Evolutionary conservation across 2,113 vertebrate species (phyloP), one percentile per base, ranked within the genome.

Genomic region (Paraplagusia blochii): DNA sequence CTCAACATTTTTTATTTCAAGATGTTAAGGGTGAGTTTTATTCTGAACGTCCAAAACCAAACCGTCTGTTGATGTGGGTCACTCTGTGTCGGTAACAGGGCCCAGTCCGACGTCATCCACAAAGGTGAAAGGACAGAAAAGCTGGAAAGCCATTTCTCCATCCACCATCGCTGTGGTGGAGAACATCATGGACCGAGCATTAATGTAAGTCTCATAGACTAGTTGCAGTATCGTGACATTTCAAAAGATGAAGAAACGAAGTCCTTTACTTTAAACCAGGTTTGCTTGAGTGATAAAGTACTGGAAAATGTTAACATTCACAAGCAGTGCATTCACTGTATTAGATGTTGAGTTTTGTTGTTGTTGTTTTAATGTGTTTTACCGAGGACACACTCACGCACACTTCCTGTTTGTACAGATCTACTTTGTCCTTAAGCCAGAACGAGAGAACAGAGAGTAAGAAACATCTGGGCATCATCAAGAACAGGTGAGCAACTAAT

Each of bases 171-270:
- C 2, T 64, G 58, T 73, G 35, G 44, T 92, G 59, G 87, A 88
- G 60, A 85, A 80, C 66, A 73, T 88, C 9, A 60, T 91, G 40
- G 74, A 82, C 33, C 11, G 88, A 39, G 82, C 89, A 22, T 43
- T 89, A 59, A 65, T 92, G 90, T 91, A 58, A 88, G 90, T 81
- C 47, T 65, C n/a, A n/a, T n/a, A n/a, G n/a, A n/a, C n/a, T 29
- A 29, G 22, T 39, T 39, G 11, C 36, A 39, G 36, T 39, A 39
- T 39, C 0, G 5, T 29, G 6, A 36, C 35, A 5, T 36, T 9
- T 9, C 9, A 9, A 36, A 36, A 36, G 6, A 36, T 36, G 35
- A 36, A 7, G 35, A 11, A 11, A 11, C 8, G 10, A 3, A 2
- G 3, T 11, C 7, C 8, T 9, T 38, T 9, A 38, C 36, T 38